phyloP scores from a whole-genome alignment of 2,888 invertebrate species.

The Drosophila ochracea region DNA sequence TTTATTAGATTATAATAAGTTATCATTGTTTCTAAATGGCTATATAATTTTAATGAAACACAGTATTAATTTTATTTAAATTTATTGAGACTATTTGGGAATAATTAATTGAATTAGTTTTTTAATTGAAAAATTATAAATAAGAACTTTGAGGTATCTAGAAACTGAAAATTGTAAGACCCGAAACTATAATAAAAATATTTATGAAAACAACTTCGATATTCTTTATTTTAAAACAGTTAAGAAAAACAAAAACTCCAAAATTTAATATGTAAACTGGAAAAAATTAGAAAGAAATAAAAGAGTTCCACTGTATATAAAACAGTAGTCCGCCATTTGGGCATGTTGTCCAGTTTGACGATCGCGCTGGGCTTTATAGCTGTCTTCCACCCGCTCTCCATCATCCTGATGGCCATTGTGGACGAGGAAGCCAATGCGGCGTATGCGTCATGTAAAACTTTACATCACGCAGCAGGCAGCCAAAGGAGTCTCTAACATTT shows the following conservation, averaged over 20 bases:
- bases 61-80: neutral
- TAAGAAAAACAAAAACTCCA: neutral
- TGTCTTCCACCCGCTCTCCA: neutral
- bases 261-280: neutral
- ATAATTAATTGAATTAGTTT: neutral
- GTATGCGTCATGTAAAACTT: conserved; percentile 68
- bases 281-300: neutral
- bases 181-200: no score
- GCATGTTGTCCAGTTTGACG: conserved; percentile 36
- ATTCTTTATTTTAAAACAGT: neutral
- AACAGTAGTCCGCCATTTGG: conserved; percentile 7
- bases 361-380: conserved; percentile 32
- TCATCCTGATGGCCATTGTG: conserved; percentile 10
- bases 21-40: neutral
- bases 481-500: conserved; percentile 57
- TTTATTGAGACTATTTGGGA: neutral
- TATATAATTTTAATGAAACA: neutral
- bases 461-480: conserved; percentile 28
- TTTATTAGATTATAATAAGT: neutral
- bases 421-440: conserved; percentile 58
- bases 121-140: neutral
- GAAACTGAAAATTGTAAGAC: no score
- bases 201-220: neutral
- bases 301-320: neutral
- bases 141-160: neutral